Percentiles rank a stretch among this genome's conserved stretches.
Evolutionary conservation across 2,113 vertebrate genomes (phyloP).

Genomic region (Thalassoma bifasciatum): DNA sequence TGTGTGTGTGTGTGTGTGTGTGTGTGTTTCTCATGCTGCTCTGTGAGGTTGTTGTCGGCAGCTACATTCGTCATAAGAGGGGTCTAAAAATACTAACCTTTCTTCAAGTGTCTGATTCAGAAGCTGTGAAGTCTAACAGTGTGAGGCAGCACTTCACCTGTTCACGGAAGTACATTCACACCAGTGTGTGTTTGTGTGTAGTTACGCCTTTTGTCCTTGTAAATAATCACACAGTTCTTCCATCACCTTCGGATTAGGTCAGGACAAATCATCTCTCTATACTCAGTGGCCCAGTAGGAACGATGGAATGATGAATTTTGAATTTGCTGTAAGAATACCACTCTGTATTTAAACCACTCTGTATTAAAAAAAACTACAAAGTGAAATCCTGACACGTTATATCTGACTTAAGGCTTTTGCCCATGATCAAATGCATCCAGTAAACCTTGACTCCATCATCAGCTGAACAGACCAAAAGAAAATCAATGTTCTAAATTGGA

Average conservation of each 20-base stretch:
- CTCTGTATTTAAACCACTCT: too few species aligned
- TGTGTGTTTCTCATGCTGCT: slow-evolving; percentile 14
- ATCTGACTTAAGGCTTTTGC: too few species aligned
- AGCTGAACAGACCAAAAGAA: too few species aligned
- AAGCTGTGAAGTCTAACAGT: slow-evolving; percentile 28
- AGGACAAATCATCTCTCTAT: background rate
- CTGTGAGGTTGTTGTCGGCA: slow-evolving; percentile 30
- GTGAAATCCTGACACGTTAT: background rate
- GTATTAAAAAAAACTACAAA: background rate
- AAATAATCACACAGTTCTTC: background rate
- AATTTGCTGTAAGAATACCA: too few species aligned
- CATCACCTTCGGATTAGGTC: background rate
- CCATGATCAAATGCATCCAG: too few species aligned
- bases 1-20: too few species aligned
- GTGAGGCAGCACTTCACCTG: slow-evolving; percentile 25
- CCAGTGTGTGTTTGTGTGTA: background rate
- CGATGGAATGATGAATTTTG: too few species aligned
- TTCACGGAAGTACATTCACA: background rate
- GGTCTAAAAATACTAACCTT: slow-evolving; percentile 59
- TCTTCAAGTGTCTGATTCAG: slow-evolving; percentile 58
- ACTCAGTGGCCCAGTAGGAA: too few species aligned
- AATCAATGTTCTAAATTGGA: too few species aligned
- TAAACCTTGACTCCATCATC: too few species aligned
- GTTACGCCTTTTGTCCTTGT: too few species aligned
- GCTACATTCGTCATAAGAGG: slow-evolving; percentile 11